phyloP scores from a whole-genome alignment of 2,888 invertebrate species.

The Allolobophora icterica region DNA sequence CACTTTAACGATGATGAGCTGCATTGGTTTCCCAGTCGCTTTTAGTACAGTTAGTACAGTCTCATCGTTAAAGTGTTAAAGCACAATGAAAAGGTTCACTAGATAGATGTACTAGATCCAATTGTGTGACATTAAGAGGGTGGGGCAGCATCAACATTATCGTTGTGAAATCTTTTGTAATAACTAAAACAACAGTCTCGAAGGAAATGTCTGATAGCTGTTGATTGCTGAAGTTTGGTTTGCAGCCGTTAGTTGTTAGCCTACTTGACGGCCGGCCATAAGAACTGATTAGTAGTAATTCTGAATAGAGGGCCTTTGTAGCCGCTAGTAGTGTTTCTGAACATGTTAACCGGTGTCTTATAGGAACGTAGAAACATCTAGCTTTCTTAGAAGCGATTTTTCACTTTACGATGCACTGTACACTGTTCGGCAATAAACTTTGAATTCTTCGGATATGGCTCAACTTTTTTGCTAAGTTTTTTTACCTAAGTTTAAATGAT shows the following conservation, averaged over 20 bases:
- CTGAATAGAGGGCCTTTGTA: neutral
- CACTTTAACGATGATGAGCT: no score
- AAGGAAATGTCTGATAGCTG: neutral
- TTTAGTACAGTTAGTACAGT: no score
- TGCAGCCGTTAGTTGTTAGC: neutral
- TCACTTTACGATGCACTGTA: constrained; percentile 1
- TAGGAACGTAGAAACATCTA: constrained; percentile 4
- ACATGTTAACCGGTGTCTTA: neutral
- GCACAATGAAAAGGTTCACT: no score
- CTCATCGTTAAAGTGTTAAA: no score
- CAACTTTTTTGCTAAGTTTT: neutral
- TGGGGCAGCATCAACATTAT: no score
- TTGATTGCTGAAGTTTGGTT: neutral
- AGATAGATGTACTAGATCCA: no score
- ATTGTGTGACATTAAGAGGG: no score
- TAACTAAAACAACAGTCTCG: neutral
- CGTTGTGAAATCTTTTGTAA: no score
- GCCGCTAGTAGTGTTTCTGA: no score
- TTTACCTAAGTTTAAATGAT: neutral
- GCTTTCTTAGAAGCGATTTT: neutral
- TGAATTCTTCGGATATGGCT: neutral
- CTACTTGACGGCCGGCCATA: no score
- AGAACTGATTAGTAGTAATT: no score
- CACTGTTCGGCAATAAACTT: neutral
- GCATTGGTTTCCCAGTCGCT: no score